Evolutionary conservation across 2,797 vertebrate species (phyloP), one percentile per base, ranked within the genome.

Genomic region (Loris lydekkerianus): DNA sequence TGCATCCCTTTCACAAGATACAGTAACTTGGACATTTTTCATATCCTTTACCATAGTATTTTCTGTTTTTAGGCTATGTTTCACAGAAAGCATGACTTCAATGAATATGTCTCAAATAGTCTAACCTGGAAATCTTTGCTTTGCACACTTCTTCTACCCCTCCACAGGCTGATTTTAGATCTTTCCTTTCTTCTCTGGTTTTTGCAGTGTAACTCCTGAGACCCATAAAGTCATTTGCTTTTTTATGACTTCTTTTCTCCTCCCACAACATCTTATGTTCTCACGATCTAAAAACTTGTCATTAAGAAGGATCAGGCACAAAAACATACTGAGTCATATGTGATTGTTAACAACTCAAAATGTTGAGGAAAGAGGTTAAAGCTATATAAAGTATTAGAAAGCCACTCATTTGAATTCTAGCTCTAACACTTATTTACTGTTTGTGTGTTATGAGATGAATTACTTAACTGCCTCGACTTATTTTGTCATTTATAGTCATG

Each of bases 301-400:
- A 34, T 69, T 91, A 67, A 76, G 82, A 63, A 70, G 34, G 40
- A 73, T 89, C 65, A 31, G 23, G 23, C 61, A 53, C 70, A 89
- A 83, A 49, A 63, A 46, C 15, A 18, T 63, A 53, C 63, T 29
- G 60, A 78, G 43, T 70, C 88, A 23, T 73, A 80, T 15, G 17
- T 53, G 49, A 20, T 17, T 86, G 37, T 40, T 94, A 94, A 75
- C 23, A 25, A 75, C 37, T 72, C 18, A 93, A 89, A 92, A 67
- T 87, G 7, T 31, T 70, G 40, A 29, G 13, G 11, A 87, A 20
- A 96, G 43, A 70, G 49, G 37, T 78, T 94, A 94, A 65, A 82
- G 31, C 23, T 61, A 40, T 7, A 40, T 7, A 0, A 87, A 93
- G 58, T 63, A 40, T 58, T 67, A 76, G 86, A 88, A 85, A 88